phyloP scores from a whole-genome alignment of 2,888 invertebrate genomes.

The Limnephilus marmoratus region DNA sequence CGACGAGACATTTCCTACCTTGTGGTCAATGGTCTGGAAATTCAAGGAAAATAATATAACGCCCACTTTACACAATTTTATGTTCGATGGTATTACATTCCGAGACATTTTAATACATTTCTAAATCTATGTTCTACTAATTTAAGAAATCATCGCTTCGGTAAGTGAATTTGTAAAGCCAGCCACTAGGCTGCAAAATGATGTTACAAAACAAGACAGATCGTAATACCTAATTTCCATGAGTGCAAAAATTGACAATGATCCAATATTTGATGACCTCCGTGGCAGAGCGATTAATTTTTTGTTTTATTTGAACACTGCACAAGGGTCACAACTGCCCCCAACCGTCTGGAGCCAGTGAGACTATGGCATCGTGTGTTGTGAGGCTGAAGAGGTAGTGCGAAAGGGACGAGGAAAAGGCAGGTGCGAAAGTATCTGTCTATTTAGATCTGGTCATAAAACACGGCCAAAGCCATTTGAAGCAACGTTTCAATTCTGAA shows the following conservation, averaged over 20 bases:
- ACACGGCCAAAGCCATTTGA: too few relatives aligned
- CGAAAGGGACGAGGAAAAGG: too few relatives aligned
- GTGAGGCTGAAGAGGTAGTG: too few relatives aligned
- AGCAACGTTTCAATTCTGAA: too few relatives aligned
- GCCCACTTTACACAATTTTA: not conserved
- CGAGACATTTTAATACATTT: not conserved
- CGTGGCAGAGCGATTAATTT: not conserved
- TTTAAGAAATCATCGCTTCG: not conserved
- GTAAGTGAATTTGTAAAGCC: not conserved
- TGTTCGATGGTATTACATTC: not conserved
- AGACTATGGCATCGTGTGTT: too few relatives aligned
- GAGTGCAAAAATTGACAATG: not conserved
- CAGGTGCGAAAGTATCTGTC: too few relatives aligned
- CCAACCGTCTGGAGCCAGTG: too few relatives aligned
- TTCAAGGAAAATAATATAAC: not conserved
- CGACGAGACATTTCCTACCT: conserved; percentile 2
- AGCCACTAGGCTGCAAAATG: not conserved
- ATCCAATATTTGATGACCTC: not conserved
- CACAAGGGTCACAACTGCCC: too few relatives aligned
- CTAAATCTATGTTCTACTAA: not conserved
- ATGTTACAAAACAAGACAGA: not conserved
- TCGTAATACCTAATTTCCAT: too few relatives aligned
- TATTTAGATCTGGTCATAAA: too few relatives aligned
- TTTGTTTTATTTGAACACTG: too few relatives aligned
- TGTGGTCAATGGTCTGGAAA: not conserved